Conservation (phyloP, 2,888 invertebrate genomes). For the Chydorus sphaericus region DNA sequence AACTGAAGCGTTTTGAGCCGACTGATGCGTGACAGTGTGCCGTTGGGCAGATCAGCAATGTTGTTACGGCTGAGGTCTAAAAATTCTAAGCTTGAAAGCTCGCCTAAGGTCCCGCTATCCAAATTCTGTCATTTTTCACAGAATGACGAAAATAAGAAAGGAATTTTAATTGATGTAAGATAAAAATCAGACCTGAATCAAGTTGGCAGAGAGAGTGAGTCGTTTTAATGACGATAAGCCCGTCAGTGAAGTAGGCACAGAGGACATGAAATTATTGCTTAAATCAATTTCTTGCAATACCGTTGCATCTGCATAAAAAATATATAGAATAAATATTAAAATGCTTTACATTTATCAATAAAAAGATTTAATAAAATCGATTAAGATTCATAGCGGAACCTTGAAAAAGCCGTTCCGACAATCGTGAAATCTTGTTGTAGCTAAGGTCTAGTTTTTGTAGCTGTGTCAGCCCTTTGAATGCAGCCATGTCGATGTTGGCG, state of each 20-base stretch:
- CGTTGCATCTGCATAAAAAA: conserved; percentile 39
- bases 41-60: conserved; percentile 62
- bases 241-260: conserved; percentile 61
- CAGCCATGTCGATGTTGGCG: not conserved
- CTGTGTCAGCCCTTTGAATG: conserved; percentile 1
- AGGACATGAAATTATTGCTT: conserved; percentile 68
- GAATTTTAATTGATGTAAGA: no score
- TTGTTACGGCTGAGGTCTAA: conserved; percentile 73
- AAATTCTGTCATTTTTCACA: no score
- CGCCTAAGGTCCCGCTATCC: conserved; percentile 53
- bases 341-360: not conserved
- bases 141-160: no score
- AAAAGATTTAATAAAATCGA: no score
- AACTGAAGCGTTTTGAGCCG: conserved; percentile 59
- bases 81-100: conserved; percentile 49
- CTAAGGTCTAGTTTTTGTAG: conserved; percentile 5
- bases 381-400: no score
- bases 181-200: conserved; percentile 71
- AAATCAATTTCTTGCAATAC: conserved; percentile 65
- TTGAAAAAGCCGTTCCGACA: not conserved
- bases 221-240: conserved; percentile 51
- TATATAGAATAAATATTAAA: conserved; percentile 10
- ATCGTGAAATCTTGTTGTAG: not conserved
- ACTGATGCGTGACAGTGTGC: conserved; percentile 60
- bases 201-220: conserved; percentile 68